A percentile compares a stretch with the other conserved stretches of the same genome.
phyloP scores from a whole-genome alignment of 30 jellyfish, hydroid and myxozoan species.

The Morbakka virulenta region DNA sequence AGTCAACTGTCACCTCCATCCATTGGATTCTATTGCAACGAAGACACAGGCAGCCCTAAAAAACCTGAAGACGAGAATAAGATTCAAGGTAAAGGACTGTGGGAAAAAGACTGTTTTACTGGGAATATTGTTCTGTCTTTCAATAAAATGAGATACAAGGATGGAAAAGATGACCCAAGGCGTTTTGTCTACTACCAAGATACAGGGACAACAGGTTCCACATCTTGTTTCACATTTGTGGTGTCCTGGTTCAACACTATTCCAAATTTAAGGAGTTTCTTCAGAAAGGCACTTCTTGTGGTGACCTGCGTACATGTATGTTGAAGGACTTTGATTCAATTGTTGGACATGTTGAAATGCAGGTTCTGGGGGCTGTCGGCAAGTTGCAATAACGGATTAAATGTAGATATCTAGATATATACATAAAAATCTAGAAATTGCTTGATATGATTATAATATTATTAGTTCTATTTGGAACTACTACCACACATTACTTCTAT shows the following conservation, averaged over 20 bases:
- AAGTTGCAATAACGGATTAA: too few species aligned
- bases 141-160: conserved; percentile 23
- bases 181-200: conserved; percentile 37
- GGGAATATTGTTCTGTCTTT: not conserved
- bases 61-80: not conserved
- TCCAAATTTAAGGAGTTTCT: not conserved
- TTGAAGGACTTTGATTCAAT: conserved; percentile 13
- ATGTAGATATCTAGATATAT: too few species aligned
- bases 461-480: too few species aligned
- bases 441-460: too few species aligned
- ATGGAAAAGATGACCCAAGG: conserved; percentile 29
- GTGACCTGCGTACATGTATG: conserved; percentile 38
- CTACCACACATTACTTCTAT: too few species aligned
- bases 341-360: conserved; percentile 22
- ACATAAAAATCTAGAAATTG: too few species aligned
- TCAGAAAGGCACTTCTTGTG: conserved; percentile 41
- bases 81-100: not conserved
- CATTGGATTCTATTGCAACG: not conserved
- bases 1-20: not conserved
- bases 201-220: conserved; percentile 43
- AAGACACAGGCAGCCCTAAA: not conserved
- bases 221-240: conserved; percentile 49
- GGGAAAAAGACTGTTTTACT: not conserved
- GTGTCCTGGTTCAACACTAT: conserved; percentile 26
- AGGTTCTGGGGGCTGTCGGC: conserved; percentile 46